Percentiles rank a stretch among this genome's conserved stretches.
phyloP scores from a whole-genome alignment of 2,888 invertebrate genomes.

The Hirudinaria manillensis region DNA sequence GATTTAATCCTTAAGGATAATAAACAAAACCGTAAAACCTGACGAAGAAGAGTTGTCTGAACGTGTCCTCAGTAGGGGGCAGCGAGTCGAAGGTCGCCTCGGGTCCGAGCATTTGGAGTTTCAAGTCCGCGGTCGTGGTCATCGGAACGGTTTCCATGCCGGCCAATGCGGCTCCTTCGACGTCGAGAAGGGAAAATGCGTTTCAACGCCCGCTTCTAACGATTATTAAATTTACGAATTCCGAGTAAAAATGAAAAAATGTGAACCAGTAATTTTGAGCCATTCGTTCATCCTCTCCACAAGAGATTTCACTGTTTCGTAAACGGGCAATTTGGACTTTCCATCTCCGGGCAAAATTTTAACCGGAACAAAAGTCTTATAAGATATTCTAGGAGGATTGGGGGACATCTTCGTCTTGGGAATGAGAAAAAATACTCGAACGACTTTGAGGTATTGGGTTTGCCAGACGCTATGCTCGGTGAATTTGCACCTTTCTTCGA shows the following conservation, averaged over 20 bases:
- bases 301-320: slow-evolving; percentile 34
- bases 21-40: slow-evolving; percentile 2
- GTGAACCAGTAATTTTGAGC: slow-evolving; percentile 38
- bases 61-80: slow-evolving; percentile 1
- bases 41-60: slow-evolving; percentile 20
- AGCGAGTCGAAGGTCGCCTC: not conserved
- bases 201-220: not conserved
- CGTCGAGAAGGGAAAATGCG: not conserved
- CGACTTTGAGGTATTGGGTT: slow-evolving; percentile 36
- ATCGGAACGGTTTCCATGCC: not conserved
- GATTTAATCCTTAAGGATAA: too few species aligned
- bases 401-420: not conserved
- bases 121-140: not conserved
- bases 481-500: slow-evolving; percentile 37
- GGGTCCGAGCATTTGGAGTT: slow-evolving; percentile 11
- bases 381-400: not conserved
- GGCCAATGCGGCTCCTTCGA: not conserved
- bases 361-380: slow-evolving; percentile 31
- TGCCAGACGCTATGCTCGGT: slow-evolving; percentile 35
- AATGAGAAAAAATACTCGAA: slow-evolving; percentile 29
- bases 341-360: not conserved
- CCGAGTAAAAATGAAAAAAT: not conserved
- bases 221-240: not conserved
- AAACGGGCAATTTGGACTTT: slow-evolving; percentile 24
- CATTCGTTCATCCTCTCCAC: slow-evolving; percentile 38